These are phyloP conservation scores for Seriola aureovittata DNA, from an alignment of 2,113 vertebrate genomes.

Conservation along the genomic window DNA sequence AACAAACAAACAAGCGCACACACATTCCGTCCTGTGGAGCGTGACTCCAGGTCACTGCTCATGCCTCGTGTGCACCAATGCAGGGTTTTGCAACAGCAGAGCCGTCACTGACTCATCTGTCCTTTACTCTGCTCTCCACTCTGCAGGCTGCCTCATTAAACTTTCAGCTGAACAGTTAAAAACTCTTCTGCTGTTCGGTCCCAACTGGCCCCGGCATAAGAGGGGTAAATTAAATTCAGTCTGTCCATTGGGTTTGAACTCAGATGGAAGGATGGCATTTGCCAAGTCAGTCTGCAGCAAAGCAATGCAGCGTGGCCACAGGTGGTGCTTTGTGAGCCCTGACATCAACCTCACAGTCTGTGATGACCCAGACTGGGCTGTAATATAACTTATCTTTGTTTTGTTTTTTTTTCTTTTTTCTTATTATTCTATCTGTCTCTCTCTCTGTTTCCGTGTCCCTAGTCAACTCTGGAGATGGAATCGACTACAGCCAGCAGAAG, in stretches of 20 bases:
- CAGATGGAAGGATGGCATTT: constrained; percentile 67
- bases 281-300: constrained; percentile 23
- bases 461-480: constrained; percentile 93
- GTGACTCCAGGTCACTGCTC: constrained; percentile 59
- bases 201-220: constrained; percentile 34
- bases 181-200: constrained; percentile 53
- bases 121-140: constrained; percentile 35
- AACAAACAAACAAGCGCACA: not conserved
- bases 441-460: constrained; percentile 43
- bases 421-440: constrained; percentile 26
- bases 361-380: not conserved
- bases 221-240: constrained; percentile 65
- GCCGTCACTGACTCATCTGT: constrained; percentile 34
- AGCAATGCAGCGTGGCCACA: constrained; percentile 41
- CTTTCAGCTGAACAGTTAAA: constrained; percentile 65
- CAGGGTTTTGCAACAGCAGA: constrained; percentile 49
- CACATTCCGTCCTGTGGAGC: constrained; percentile 37
- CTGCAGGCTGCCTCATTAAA: constrained; percentile 72
- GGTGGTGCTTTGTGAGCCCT: constrained; percentile 59
- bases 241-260: constrained; percentile 66
- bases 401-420: not conserved
- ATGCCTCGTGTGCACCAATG: constrained; percentile 39
- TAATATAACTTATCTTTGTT: constrained; percentile 1
- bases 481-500: constrained; percentile 94
- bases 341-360: constrained; percentile 24